A percentile compares a stretch with the other conserved stretches of the same genome.
These are phyloP conservation scores for Hylaeus anthracinus DNA, from an alignment of 1,140 invertebrate species.

Conservation along the genomic window DNA sequence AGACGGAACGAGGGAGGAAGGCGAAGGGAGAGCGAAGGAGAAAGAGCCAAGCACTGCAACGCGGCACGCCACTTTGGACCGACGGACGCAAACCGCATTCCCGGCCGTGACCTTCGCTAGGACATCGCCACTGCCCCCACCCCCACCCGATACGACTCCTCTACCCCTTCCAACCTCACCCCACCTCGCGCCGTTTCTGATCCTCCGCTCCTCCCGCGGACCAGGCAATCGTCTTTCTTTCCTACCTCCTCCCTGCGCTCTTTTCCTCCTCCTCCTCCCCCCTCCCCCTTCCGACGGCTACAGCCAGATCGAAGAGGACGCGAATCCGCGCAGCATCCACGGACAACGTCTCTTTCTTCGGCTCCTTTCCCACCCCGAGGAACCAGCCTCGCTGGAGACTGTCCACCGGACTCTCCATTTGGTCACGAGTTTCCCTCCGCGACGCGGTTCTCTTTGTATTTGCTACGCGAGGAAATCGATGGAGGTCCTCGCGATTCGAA, in stretches of 20 bases:
- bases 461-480: no score
- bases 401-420: slow-evolving; percentile 41
- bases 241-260: background rate
- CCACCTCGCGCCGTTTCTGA: slow-evolving; percentile 49
- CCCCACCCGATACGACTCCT: slow-evolving; percentile 26
- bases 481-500: no score
- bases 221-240: slow-evolving; percentile 20
- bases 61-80: slow-evolving; percentile 75
- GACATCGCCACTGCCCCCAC: slow-evolving; percentile 79
- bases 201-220: slow-evolving; percentile 39
- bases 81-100: slow-evolving; percentile 79
- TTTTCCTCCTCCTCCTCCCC: background rate
- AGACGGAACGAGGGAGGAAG: slow-evolving; percentile 31
- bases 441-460: background rate
- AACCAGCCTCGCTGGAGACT: background rate
- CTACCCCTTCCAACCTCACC: slow-evolving; percentile 32
- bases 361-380: slow-evolving; percentile 25
- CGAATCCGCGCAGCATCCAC: slow-evolving; percentile 49
- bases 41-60: slow-evolving; percentile 63
- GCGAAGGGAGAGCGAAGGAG: slow-evolving; percentile 33
- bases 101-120: slow-evolving; percentile 82
- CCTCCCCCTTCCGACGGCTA: no score
- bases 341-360: slow-evolving; percentile 28
- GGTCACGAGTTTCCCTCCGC: slow-evolving; percentile 16
- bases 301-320: background rate